Evolutionary conservation across 2,888 invertebrate species (phyloP).

Genomic region (Bhutanitis thaidina): DNA sequence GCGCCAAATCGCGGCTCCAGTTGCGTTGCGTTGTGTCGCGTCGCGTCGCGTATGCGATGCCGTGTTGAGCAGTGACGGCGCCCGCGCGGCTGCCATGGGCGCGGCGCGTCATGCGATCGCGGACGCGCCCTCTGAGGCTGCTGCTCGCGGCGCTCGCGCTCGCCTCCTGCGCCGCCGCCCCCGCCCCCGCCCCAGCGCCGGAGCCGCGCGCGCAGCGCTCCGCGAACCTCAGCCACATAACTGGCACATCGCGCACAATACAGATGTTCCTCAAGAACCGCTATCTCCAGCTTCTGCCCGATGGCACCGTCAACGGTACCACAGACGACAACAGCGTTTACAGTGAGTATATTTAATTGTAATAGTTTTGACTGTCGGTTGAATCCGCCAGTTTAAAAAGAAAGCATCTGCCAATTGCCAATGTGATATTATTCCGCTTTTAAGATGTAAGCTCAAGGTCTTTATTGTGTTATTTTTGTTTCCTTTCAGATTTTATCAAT

Average conservation of each 20-base stretch:
- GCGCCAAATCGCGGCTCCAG: not conserved
- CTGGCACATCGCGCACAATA: conserved; percentile 88
- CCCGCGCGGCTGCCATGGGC: conserved; percentile 75
- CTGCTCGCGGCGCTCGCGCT: conserved; percentile 77
- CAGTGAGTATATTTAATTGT: conserved; percentile 85
- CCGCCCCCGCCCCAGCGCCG: conserved; percentile 72
- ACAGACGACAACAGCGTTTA: conserved; percentile 89
- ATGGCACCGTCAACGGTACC: conserved; percentile 92
- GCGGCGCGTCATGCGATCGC: conserved; percentile 76
- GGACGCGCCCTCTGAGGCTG: conserved; percentile 76
- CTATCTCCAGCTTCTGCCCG: conserved; percentile 89
- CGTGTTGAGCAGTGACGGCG: conserved; percentile 73
- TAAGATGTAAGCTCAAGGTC: too few species aligned
- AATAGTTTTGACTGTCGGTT: too few species aligned
- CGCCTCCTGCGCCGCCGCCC: conserved; percentile 72
- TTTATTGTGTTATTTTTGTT: too few species aligned
- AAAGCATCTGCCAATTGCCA: too few species aligned
- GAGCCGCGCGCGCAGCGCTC: conserved; percentile 86
- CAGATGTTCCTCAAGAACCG: conserved; percentile 92
- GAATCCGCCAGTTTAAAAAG: too few species aligned
- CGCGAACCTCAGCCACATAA: conserved; percentile 89
- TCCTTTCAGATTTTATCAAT: too few species aligned
- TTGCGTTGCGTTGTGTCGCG: conserved; percentile 30
- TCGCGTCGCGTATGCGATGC: conserved; percentile 40
- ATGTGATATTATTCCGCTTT: too few species aligned